Evolutionary conservation across 2,113 vertebrate species (phyloP).

Genomic region (Gymnobelideus leadbeateri): DNA sequence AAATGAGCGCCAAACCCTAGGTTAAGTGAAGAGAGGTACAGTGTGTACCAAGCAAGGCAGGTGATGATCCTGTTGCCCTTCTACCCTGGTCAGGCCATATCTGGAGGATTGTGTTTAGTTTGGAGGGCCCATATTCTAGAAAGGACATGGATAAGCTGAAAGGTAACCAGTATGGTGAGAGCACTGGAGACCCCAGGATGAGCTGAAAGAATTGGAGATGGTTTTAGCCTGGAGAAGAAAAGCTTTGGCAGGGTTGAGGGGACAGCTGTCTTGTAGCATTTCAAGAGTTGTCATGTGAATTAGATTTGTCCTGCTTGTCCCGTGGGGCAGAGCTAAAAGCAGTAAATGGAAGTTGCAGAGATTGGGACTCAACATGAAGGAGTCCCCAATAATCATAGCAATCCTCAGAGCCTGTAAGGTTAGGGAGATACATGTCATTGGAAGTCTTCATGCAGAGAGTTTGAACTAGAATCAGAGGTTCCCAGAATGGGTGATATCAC

Average conservation of each 20-base stretch:
- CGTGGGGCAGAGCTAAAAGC: background rate
- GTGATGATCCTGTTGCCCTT: background rate
- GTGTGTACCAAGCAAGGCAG: background rate
- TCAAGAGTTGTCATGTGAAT: background rate
- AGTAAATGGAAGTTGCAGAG: background rate
- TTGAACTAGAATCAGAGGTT: background rate
- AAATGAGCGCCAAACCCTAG: background rate
- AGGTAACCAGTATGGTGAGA: background rate
- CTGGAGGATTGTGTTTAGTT: background rate
- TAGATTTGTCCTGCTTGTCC: background rate
- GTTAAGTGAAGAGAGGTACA: background rate
- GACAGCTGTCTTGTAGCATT: background rate
- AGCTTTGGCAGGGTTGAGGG: background rate
- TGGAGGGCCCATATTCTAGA: background rate
- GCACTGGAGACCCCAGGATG: background rate
- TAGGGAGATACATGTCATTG: background rate
- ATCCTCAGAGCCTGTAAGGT: background rate
- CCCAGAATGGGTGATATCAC: no score
- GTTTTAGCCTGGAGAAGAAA: background rate
- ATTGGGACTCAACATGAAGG: background rate
- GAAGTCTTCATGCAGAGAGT: background rate
- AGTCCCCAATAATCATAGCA: background rate
- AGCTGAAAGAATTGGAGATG: background rate
- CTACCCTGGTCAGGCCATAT: background rate
- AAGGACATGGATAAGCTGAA: background rate